Base-by-base conservation (phyloP, 2,888 invertebrate species). In the Oscheius sp. region DNA sequence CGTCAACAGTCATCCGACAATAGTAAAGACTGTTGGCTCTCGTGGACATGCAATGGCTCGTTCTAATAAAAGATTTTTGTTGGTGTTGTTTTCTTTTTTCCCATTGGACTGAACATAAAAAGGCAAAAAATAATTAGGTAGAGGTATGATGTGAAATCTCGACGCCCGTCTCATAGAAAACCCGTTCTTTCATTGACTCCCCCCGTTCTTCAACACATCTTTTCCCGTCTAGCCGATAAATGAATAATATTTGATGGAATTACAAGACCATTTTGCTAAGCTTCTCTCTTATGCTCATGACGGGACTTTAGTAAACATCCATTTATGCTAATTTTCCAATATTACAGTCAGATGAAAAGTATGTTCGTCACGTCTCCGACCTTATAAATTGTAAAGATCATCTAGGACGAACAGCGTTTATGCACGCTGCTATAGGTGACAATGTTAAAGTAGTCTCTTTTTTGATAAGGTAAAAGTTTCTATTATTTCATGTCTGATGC, bases 391-490 rank as follows among this genome's bases (percentile, higher is more conserved):
- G 56, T 2, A 47, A 41, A 9, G 76, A 76, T 36, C 67, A 67
- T 38, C 72, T 67, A 17, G 76, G 74, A 0, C 50, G 79, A 36
- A 73, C 68, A 50, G 72, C 67, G 1, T 57, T 77, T 1, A 72
- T 74, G 33, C 72, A 76, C 64, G 72, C 77, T 1, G 77, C 80
- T 0, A 71, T 76, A 1, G 71, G 76, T 2, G 77, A 80, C 49
- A 76, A 74, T 54, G 17, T 68, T 9, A 80, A 73, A 62, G 75
- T 74, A 28, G 72, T 73, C 33, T n/a, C 38, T 9, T 66, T 51
- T 36, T 41, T 78, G 1, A 54, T 75, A 2, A 76, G 73, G 78
- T 75, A n/a, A 36, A 20, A 41, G 12, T 41, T 36, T 70, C 24
- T 20, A 36, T 28, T 54, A 4, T 54, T 26, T n/a, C 17, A 41